Conservation (phyloP, 2,797 vertebrate genomes). For the Spheniscus humboldti region DNA sequence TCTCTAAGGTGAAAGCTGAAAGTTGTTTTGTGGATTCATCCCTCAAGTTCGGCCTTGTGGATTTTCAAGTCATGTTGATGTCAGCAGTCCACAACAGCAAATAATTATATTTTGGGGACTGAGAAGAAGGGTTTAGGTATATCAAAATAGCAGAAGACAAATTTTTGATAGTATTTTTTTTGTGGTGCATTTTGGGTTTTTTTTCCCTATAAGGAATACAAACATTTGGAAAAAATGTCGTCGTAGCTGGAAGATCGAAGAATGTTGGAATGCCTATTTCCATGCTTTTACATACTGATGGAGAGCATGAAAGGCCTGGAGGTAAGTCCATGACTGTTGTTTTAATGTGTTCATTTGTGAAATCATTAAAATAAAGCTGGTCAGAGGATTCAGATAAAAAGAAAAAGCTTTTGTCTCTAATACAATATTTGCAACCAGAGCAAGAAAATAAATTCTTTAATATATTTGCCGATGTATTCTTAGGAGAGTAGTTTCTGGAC, state of each 20-base stretch:
- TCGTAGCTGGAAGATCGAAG: constrained; percentile 90
- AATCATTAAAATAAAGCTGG: neutral
- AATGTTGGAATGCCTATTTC: constrained; percentile 94
- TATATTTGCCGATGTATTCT: neutral
- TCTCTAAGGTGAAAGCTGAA: neutral
- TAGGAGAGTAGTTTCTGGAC: neutral
- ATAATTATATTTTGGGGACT: neutral
- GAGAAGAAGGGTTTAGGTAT: neutral
- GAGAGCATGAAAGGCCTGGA: constrained; percentile 86
- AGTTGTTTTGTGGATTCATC: neutral
- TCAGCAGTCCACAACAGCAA: neutral
- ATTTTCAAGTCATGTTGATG: neutral
- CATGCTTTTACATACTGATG: constrained; percentile 89
- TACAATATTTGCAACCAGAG: neutral
- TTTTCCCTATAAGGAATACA: constrained; percentile 71
- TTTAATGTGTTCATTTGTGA: neutral
- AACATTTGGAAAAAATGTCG: constrained; percentile 89
- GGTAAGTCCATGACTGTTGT: constrained; percentile 70
- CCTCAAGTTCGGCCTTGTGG: neutral
- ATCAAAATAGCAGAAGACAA: neutral
- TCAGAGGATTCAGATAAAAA: neutral
- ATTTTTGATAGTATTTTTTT: neutral
- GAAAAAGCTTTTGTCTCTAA: neutral
- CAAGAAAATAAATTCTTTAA: neutral
- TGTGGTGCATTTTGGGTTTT: neutral